Conservation (phyloP, 2,888 invertebrate genomes). For the Tetranychus truncatus region DNA sequence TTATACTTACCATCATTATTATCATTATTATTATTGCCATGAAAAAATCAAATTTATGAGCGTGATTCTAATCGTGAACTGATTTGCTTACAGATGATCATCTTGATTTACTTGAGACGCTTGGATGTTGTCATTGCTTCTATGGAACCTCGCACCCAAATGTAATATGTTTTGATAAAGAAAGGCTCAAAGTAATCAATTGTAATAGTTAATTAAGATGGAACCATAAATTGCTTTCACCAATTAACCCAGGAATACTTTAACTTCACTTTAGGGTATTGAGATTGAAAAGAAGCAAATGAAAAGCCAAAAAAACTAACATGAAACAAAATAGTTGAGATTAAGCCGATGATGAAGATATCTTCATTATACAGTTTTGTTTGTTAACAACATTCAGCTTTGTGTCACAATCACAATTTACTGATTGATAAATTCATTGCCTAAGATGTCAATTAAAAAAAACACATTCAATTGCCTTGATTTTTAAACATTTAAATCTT, state of each 20-base stretch:
- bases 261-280: no score
- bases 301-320: background rate
- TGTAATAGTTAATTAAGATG: background rate
- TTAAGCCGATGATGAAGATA: background rate
- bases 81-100: no score
- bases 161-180: background rate
- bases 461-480: background rate
- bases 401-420: conserved; percentile 1
- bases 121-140: background rate
- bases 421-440: background rate
- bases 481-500: background rate
- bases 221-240: background rate
- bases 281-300: background rate
- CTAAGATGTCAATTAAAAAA: background rate
- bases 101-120: no score
- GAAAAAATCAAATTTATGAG: no score
- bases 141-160: background rate
- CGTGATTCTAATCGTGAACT: no score
- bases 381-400: background rate
- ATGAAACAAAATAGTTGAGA: background rate
- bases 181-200: background rate
- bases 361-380: background rate
- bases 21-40: no score
- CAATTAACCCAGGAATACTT: no score
- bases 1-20: no score